Conservation (phyloP, 1,140 invertebrate species). For the Pseudomyrmex gracilis region DNA sequence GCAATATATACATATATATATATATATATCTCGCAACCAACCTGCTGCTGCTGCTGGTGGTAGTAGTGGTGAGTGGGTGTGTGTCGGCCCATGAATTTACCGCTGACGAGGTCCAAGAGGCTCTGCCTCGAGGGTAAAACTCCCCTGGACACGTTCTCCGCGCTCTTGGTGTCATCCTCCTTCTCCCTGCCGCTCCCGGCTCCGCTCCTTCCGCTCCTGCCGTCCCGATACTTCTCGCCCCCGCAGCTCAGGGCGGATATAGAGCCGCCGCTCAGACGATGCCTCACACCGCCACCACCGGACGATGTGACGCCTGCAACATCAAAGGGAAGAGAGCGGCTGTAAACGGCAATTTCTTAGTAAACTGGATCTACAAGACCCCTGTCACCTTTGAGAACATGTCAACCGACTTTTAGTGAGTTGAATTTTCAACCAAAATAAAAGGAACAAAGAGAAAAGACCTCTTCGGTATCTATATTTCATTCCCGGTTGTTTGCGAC, state of each 20-base stretch:
- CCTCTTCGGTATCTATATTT: too few relatives aligned
- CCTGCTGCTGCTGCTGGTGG: slow-evolving; percentile 83
- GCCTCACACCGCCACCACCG: slow-evolving; percentile 83
- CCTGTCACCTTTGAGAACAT: too few relatives aligned
- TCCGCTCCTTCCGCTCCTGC: slow-evolving; percentile 79
- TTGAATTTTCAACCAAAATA: too few relatives aligned
- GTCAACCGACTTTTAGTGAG: too few relatives aligned
- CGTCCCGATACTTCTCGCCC: slow-evolving; percentile 84
- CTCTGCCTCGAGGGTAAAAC: slow-evolving; percentile 82
- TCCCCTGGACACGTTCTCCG: slow-evolving; percentile 79
- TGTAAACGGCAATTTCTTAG: slow-evolving; percentile 4
- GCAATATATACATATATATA: neutral
- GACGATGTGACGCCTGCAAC: slow-evolving; percentile 86
- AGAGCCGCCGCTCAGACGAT: slow-evolving; percentile 83
- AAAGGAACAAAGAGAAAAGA: too few relatives aligned
- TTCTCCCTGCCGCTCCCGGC: slow-evolving; percentile 69
- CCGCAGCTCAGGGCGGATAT: slow-evolving; percentile 76
- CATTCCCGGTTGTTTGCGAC: too few relatives aligned
- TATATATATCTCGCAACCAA: slow-evolving; percentile 30
- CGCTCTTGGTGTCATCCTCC: slow-evolving; percentile 83
- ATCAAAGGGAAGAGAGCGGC: neutral
- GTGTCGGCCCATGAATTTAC: slow-evolving; percentile 82
- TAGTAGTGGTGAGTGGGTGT: slow-evolving; percentile 84
- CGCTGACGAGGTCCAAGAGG: slow-evolving; percentile 83
- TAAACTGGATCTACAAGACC: neutral